A percentile compares a stretch with the other conserved stretches of the same genome.
Conservation (phyloP, 2,797 vertebrate genomes). For the Takifugu rubripes region DNA sequence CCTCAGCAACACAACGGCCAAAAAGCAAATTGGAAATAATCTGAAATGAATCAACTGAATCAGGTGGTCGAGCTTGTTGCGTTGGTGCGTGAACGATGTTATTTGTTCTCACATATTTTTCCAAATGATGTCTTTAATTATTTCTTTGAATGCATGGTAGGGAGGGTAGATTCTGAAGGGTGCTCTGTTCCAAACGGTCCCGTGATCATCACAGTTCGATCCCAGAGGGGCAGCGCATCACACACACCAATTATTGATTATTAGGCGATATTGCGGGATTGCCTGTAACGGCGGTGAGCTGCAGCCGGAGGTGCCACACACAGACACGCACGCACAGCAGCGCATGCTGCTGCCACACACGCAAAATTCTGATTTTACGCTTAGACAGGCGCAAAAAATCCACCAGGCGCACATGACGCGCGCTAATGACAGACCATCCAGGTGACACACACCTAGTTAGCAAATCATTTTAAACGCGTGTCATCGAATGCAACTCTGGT, state of each 20-base stretch:
- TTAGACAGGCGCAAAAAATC: conserved; percentile 23
- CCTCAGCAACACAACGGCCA: too few relatives aligned
- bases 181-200: neutral
- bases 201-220: neutral
- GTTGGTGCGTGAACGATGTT: too few relatives aligned
- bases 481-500: too few relatives aligned
- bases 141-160: too few relatives aligned
- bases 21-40: too few relatives aligned
- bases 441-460: too few relatives aligned
- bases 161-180: too few relatives aligned
- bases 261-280: neutral
- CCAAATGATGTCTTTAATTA: too few relatives aligned
- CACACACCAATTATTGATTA: neutral
- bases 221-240: neutral
- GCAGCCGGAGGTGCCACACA: conserved; percentile 26
- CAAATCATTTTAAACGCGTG: too few relatives aligned
- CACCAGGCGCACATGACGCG: conserved; percentile 35
- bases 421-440: neutral
- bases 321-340: conserved; percentile 20
- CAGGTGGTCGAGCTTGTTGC: too few relatives aligned
- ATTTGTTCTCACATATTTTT: too few relatives aligned
- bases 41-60: too few relatives aligned
- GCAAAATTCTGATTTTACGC: conserved; percentile 39
- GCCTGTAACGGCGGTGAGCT: neutral
- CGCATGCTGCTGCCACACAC: conserved; percentile 21